phyloP scores from a whole-genome alignment of 2,113 vertebrate genomes.

The Haplochromis burtoni region DNA sequence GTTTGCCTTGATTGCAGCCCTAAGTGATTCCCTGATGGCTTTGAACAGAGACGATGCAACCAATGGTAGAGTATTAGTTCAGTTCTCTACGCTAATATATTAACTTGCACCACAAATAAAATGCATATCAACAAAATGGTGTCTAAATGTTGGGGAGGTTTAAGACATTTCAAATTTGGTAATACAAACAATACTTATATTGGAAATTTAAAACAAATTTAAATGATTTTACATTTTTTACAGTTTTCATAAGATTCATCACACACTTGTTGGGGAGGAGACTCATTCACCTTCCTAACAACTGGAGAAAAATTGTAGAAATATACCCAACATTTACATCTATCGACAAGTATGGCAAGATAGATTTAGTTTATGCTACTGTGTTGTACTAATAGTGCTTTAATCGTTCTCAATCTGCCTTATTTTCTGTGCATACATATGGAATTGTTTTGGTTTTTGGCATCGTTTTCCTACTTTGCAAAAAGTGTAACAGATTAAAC shows the following conservation, averaged over 20 bases:
- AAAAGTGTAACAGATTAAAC: neutral
- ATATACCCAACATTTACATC: slow-evolving; percentile 41
- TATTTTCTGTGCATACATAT: neutral
- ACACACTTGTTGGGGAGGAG: neutral
- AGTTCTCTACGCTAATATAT: slow-evolving; percentile 34
- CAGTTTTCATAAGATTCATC: neutral
- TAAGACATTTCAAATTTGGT: neutral
- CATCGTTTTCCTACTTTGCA: neutral
- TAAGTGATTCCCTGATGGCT: slow-evolving; percentile 72
- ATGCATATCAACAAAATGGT: slow-evolving; percentile 17
- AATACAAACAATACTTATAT: neutral
- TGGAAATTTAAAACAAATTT: neutral
- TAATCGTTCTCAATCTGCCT: neutral
- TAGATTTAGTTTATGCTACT: neutral
- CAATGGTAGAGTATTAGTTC: slow-evolving; percentile 73
- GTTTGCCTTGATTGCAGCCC: slow-evolving; percentile 73
- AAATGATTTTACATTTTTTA: neutral
- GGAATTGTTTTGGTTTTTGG: neutral
- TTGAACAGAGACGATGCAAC: slow-evolving; percentile 73
- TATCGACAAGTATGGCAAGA: neutral
- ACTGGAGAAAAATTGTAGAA: neutral
- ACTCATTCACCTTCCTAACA: neutral
- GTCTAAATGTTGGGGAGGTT: slow-evolving; percentile 31
- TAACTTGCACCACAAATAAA: slow-evolving; percentile 29
- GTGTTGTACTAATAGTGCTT: neutral